A percentile compares a stretch with the other conserved stretches of the same genome.
These are phyloP conservation scores for Bruchidius siliquastri DNA, from an alignment of 2,888 invertebrate genomes.

Conservation along the genomic window DNA sequence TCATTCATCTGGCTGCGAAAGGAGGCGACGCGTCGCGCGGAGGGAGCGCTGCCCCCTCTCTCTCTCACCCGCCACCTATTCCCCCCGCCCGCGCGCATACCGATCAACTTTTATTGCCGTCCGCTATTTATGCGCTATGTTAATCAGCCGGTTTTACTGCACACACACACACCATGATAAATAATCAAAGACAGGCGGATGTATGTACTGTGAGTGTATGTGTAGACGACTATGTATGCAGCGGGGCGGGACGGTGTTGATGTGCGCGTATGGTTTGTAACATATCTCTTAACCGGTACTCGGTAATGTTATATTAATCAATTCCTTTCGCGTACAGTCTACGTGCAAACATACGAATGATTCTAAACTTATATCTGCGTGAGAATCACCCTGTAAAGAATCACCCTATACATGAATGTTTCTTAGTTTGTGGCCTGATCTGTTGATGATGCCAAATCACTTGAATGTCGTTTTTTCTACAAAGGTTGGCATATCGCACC, in stretches of 20 bases:
- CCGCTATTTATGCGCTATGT: neutral
- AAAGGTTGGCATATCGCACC: no score
- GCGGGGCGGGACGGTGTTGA: neutral
- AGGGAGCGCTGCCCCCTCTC: no score
- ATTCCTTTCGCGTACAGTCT: neutral
- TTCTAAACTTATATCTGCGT: no score
- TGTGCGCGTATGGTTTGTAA: neutral
- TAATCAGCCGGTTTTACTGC: neutral
- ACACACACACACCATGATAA: neutral
- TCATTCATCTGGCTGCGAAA: neutral
- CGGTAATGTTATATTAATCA: neutral
- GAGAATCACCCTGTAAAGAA: no score
- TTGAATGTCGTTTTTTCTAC: no score
- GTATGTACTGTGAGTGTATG: neutral
- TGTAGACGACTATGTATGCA: neutral
- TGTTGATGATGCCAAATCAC: no score
- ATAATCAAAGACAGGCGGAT: neutral
- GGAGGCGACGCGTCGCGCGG: neutral
- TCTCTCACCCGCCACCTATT: no score
- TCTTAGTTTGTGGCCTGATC: no score
- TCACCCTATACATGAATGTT: no score
- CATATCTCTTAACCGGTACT: neutral
- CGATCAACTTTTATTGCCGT: neutral
- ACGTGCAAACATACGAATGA: neutral
- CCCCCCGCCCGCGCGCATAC: neutral